A percentile compares a stretch with the other conserved stretches of the same genome.
These are phyloP conservation scores for Drosophila diplacantha DNA, from an alignment of 2,888 invertebrate genomes.

Conservation along the genomic window DNA sequence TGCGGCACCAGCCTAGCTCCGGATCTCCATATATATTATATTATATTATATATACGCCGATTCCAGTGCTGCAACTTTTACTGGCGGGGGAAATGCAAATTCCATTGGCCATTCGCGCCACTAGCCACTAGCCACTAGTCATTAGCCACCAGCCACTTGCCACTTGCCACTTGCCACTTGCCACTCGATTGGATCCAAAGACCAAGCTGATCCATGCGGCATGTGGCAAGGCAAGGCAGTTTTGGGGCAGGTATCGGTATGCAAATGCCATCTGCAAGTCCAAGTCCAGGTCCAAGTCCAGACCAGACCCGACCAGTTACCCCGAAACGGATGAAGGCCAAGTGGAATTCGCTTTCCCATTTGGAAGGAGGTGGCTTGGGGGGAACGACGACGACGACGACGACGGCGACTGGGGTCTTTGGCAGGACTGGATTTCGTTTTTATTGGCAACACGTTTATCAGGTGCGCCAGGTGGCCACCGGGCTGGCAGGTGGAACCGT, in stretches of 20 bases:
- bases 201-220: conserved; percentile 28
- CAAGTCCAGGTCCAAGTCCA: not conserved
- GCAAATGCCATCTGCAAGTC: conserved; percentile 51
- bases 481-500: conserved; percentile 28
- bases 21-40: conserved; percentile 1
- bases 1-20: conserved; percentile 13
- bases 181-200: not conserved
- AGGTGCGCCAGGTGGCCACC: conserved; percentile 28
- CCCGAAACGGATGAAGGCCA: conserved; percentile 24
- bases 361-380: conserved; percentile 26
- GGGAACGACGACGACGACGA: not conserved
- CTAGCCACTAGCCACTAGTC: not conserved
- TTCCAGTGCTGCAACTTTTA: conserved; percentile 25
- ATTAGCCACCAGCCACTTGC: not conserved
- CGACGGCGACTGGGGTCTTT: not conserved
- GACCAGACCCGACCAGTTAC: conserved; percentile 14
- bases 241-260: conserved; percentile 60
- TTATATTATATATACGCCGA: conserved; percentile 1
- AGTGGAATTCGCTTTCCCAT: conserved; percentile 68
- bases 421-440: conserved; percentile 57
- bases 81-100: conserved; percentile 27
- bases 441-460: conserved; percentile 68
- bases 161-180: conserved; percentile 7
- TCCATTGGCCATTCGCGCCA: conserved; percentile 11
- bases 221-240: conserved; percentile 44